phyloP scores from a whole-genome alignment of 2,797 vertebrate species.

The Champsocephalus gunnari region DNA sequence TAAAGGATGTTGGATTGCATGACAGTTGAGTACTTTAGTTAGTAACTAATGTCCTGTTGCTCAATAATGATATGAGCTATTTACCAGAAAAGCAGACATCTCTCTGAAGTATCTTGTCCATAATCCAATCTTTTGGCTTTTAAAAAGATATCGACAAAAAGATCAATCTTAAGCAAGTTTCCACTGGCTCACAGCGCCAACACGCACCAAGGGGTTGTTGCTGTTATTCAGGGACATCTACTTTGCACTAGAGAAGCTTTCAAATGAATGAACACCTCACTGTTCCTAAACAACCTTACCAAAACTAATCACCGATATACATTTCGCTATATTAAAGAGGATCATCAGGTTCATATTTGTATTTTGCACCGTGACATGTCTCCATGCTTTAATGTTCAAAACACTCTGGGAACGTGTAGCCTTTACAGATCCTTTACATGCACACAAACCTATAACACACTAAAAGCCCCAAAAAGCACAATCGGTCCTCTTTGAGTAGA shows the following conservation, averaged over 20 bases:
- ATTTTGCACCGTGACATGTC: too few species aligned
- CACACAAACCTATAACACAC: too few species aligned
- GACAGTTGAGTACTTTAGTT: constrained; percentile 9
- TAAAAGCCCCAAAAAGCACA: too few species aligned
- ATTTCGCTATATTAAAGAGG: background rate
- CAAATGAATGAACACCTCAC: background rate
- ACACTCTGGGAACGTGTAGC: too few species aligned
- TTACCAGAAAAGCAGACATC: background rate
- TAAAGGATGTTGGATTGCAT: constrained; percentile 17
- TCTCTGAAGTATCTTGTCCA: background rate
- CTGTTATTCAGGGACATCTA: background rate
- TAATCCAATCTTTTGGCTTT: background rate
- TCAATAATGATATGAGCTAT: background rate
- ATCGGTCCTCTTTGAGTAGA: background rate
- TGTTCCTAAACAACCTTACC: background rate
- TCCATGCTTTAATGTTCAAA: too few species aligned
- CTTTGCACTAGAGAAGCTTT: background rate
- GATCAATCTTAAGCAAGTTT: background rate
- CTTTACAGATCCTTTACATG: too few species aligned
- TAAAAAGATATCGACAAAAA: background rate
- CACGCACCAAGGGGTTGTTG: background rate
- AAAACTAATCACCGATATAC: background rate
- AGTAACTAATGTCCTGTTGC: constrained; percentile 14
- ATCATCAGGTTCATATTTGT: background rate
- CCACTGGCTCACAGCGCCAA: background rate